phyloP scores from a whole-genome alignment of 2,888 invertebrate genomes.

The Tenthredo amoena region DNA sequence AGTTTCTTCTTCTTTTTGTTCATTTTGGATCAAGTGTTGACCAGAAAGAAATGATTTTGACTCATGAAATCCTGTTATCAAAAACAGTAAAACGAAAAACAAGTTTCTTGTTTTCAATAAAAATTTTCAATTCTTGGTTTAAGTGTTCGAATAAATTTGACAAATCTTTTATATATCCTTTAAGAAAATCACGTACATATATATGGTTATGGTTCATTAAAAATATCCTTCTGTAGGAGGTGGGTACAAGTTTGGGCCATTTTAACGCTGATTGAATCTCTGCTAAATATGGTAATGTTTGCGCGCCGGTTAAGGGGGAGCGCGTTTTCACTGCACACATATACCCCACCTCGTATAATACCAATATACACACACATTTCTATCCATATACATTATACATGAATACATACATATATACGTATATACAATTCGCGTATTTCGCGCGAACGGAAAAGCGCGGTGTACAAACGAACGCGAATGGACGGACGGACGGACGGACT shows the following conservation, averaged over 20 bases:
- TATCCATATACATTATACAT: not conserved
- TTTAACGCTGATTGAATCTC: slow-evolving; percentile 39
- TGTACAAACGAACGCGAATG: not conserved
- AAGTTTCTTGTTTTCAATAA: not conserved
- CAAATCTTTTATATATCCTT: not conserved
- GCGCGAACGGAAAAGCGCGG: not conserved
- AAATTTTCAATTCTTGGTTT: not conserved
- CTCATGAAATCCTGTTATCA: not conserved
- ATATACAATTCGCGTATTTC: not conserved
- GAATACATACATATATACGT: not conserved
- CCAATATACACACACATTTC: not conserved
- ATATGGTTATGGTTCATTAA: not conserved
- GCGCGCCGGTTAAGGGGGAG: slow-evolving; percentile 14
- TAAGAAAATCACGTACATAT: not conserved
- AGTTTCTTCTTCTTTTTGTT: too few relatives aligned
- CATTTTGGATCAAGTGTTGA: too few relatives aligned
- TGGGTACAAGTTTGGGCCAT: slow-evolving; percentile 1
- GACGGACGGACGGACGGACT: not conserved
- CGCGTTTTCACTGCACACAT: slow-evolving; percentile 3
- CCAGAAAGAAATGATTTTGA: not conserved
- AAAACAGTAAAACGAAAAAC: too few relatives aligned
- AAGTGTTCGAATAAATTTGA: not conserved
- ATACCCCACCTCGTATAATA: not conserved
- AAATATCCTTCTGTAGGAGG: not conserved
- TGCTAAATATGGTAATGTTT: slow-evolving; percentile 36